These are phyloP conservation scores for Dendrocincla tyrannina DNA, from an alignment of 2,797 vertebrate species.

Conservation along the genomic window DNA sequence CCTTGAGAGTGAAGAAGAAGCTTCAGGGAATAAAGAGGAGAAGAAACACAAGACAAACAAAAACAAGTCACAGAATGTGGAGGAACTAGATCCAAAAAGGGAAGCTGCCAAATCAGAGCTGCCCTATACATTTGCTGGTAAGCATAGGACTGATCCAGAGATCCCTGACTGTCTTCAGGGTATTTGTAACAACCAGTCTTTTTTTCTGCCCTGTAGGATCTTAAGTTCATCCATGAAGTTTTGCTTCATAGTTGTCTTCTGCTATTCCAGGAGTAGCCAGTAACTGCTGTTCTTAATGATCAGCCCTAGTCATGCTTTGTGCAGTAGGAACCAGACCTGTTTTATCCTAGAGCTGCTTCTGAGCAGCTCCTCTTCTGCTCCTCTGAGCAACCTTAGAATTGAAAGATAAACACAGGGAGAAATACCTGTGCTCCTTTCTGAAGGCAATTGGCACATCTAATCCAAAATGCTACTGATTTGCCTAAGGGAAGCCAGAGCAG, in stretches of 20 bases:
- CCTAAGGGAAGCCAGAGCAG: not conserved
- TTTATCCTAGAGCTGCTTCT: not conserved
- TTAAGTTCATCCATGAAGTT: not conserved
- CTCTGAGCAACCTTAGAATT: not conserved
- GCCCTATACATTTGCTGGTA: constrained; percentile 91
- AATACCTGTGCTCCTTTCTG: not conserved
- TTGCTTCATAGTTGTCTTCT: not conserved
- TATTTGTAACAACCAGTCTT: not conserved
- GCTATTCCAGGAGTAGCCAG: not conserved
- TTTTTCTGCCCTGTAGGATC: not conserved
- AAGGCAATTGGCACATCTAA: not conserved
- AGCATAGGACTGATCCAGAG: not conserved
- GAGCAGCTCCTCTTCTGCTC: not conserved
- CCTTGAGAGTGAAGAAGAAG: constrained; percentile 67
- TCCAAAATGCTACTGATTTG: not conserved
- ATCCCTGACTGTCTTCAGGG: not conserved
- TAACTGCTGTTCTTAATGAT: not conserved
- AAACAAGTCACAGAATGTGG: constrained; percentile 1
- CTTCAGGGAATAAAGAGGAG: not conserved
- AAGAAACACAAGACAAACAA: not conserved
- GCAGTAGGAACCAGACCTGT: not conserved
- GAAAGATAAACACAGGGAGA: not conserved
- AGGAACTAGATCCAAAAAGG: constrained; percentile 62
- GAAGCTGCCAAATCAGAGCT: constrained; percentile 82
- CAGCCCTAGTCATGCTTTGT: not conserved